Base-by-base conservation (phyloP, 1,140 invertebrate species). In the Spodoptera litura region DNA sequence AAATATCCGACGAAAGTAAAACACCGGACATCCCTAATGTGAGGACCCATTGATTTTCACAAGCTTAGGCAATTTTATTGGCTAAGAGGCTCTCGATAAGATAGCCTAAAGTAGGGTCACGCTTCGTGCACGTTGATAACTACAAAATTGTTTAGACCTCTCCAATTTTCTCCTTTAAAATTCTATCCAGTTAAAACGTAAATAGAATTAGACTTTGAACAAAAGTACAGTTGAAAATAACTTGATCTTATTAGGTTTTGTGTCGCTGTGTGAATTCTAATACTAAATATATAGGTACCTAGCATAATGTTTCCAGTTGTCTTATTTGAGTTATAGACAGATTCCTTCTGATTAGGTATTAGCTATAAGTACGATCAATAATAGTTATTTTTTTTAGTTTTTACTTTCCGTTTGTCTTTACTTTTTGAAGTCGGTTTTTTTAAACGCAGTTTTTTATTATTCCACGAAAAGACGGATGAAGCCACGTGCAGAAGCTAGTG, bases 21-120 rank as follows among this genome's bases (percentile, higher is more conserved):
- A 49, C 9, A 74, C 3, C 56, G 25, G 52, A 10, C 72, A 52
- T 20, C 72, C 56, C 49, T 62, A 31, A 4, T 1, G 15, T 66
- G 66, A 87, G 76, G 82, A 78, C 51, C 88, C 88, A 89, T 90
- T 89, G 88, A 88, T 90, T 90, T 90, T 87, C 85, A 87, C 87
- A 88, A 86, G 84, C 83, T 83, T 76, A 61, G 77, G 70, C 82
- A 78, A 82, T 88, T 86, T 89, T 85, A 88, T 90, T 89, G 51
- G 44, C n/a, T 15, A 66, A 31, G 58, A 20, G 56, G 15, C 58
- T 52, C 58, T 62, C 53, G 44, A 74, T 74, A 74, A 61, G 35
- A 74, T 74, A 51, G 58, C 58, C 20, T n/a, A 44, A 72, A 72
- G 70, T 12, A 71, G 68, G 68, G 68, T 71, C 68, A 71, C 68